Percentiles rank a stretch among this genome's conserved stretches.
These are phyloP conservation scores for Anthonomus grandis DNA, from an alignment of 1,140 invertebrate species.

Conservation along the genomic window DNA sequence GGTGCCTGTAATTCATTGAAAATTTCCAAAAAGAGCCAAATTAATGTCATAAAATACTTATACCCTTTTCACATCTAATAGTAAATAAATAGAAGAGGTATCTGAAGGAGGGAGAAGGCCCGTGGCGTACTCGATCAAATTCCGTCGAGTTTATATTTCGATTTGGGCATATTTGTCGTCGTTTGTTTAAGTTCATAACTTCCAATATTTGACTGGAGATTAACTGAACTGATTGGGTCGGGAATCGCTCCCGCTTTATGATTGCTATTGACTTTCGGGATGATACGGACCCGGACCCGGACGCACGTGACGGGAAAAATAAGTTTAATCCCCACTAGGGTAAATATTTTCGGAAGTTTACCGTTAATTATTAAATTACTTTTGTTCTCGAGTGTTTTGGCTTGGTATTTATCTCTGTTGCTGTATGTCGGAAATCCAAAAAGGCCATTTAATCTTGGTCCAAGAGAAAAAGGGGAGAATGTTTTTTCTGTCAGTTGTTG, in stretches of 20 bases:
- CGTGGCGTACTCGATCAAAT: conserved; percentile 26
- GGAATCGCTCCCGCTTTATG: conserved; percentile 20
- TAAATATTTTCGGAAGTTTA: background rate
- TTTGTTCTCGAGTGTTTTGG: too few species aligned
- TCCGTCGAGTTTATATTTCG: conserved; percentile 25
- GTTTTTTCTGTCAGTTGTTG: too few species aligned
- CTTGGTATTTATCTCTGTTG: too few species aligned
- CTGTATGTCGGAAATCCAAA: too few species aligned
- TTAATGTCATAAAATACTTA: too few species aligned
- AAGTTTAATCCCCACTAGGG: conserved; percentile 9
- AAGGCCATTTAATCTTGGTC: too few species aligned
- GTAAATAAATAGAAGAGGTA: conserved; percentile 28
- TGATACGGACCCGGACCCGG: conserved; percentile 17
- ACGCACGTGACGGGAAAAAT: conserved; percentile 14
- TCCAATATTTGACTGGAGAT: conserved; percentile 28
- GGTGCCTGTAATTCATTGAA: too few species aligned
- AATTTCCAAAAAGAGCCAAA: too few species aligned
- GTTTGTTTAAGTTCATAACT: conserved; percentile 25
- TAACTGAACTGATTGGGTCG: conserved; percentile 24
- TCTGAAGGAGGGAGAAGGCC: conserved; percentile 11
- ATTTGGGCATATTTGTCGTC: conserved; percentile 26
- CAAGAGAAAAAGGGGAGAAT: too few species aligned
- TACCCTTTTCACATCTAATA: conserved; percentile 15
- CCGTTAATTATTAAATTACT: too few species aligned
- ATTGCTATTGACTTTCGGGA: conserved; percentile 26